Percentiles rank a stretch among this genome's conserved stretches.
Evolutionary conservation across 2,888 invertebrate genomes (phyloP).

Genomic region (Philereme vetulata): DNA sequence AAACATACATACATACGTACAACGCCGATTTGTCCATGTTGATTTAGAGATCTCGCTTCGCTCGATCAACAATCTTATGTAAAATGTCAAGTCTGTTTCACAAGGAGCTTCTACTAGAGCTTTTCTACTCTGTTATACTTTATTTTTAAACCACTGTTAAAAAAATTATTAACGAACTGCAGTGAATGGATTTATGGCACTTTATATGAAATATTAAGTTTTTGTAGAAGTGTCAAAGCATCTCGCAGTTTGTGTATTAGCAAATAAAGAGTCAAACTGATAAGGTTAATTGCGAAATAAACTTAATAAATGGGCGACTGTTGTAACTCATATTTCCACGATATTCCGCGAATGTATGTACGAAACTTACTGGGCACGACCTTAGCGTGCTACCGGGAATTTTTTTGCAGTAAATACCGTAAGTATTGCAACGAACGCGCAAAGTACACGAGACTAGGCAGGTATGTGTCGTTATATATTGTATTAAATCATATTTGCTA

Average conservation of each 20-base stretch:
- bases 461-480: slow-evolving; percentile 22
- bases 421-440: slow-evolving; percentile 45
- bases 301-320: slow-evolving; percentile 7
- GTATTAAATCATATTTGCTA: slow-evolving; percentile 28
- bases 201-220: no score
- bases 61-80: no score
- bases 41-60: no score
- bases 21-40: no score
- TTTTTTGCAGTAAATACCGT: slow-evolving; percentile 52
- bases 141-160: no score
- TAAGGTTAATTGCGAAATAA: slow-evolving; percentile 12
- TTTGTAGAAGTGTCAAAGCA: background rate
- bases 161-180: no score
- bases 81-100: no score
- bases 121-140: no score
- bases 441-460: slow-evolving; percentile 26
- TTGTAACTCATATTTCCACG: slow-evolving; percentile 6
- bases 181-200: no score
- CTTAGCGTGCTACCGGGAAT: slow-evolving; percentile 61
- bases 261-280: slow-evolving; percentile 9
- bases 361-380: slow-evolving; percentile 44
- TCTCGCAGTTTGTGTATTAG: slow-evolving; percentile 9
- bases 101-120: no score
- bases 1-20: no score
- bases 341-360: slow-evolving; percentile 14